Percentiles rank a stretch among this genome's conserved stretches.
phyloP scores from a whole-genome alignment of 2,888 invertebrate species.

The Cotesia congregata region DNA sequence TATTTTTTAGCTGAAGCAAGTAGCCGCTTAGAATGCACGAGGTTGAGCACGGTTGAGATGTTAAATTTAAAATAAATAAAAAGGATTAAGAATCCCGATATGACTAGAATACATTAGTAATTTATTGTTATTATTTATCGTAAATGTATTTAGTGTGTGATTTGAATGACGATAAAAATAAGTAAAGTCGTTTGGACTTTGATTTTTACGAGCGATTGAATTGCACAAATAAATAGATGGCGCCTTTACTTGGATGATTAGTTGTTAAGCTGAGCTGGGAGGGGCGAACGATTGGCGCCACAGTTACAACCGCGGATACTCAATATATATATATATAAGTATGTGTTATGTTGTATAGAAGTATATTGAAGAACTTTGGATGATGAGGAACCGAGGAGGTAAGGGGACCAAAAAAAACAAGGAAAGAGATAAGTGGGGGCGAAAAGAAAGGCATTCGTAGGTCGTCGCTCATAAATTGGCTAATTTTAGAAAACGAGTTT shows the following conservation, averaged over 20 bases:
- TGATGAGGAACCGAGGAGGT: conserved; percentile 33
- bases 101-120: neutral
- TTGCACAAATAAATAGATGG: conserved; percentile 35
- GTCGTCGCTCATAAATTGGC: conserved; percentile 56
- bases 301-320: conserved; percentile 45
- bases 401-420: conserved; percentile 27
- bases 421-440: conserved; percentile 32
- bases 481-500: conserved; percentile 59
- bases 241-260: conserved; percentile 9
- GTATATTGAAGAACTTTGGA: conserved; percentile 27
- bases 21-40: neutral
- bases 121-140: neutral
- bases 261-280: neutral
- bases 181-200: neutral
- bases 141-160: neutral
- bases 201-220: conserved; percentile 6
- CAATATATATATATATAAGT: conserved; percentile 36
- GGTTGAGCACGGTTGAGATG: neutral
- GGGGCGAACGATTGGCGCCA: conserved; percentile 43
- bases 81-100: neutral
- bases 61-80: neutral
- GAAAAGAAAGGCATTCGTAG: conserved; percentile 52
- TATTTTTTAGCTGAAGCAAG: neutral
- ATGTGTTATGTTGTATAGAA: neutral
- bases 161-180: neutral